Conservation (phyloP, 2,113 vertebrate genomes). For the Ifrita kowaldi region DNA sequence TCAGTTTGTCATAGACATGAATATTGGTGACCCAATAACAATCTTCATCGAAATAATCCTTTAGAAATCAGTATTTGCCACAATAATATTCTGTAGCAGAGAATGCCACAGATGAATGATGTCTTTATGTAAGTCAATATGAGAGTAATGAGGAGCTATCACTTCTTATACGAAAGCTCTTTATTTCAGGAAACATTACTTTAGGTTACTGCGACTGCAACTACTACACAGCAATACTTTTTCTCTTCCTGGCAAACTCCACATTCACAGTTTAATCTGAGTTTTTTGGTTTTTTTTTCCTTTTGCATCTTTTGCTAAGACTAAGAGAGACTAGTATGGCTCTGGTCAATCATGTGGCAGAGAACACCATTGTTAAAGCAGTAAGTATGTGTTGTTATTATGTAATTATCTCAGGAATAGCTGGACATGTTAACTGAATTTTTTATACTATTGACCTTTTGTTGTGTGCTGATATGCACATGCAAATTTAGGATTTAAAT, state of each 20-base stretch:
- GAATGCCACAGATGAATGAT: not conserved
- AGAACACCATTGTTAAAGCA: not conserved
- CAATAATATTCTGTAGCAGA: not conserved
- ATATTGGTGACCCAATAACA: not conserved
- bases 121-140: not conserved
- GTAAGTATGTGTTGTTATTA: not conserved
- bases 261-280: not conserved
- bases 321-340: accelerated
- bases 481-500: not conserved
- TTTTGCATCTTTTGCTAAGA: not conserved
- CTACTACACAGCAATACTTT: not conserved
- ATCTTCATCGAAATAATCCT: not conserved
- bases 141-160: not conserved
- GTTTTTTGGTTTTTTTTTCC: accelerated
- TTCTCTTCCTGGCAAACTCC: not conserved
- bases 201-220: not conserved
- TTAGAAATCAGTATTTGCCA: not conserved
- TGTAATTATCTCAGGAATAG: not conserved
- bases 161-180: not conserved
- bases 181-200: not conserved
- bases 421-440: accelerated
- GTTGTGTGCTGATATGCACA: not conserved
- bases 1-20: not conserved
- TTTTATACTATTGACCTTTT: not conserved
- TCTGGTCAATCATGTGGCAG: not conserved